A percentile compares a stretch with the other conserved stretches of the same genome.
Conservation (phyloP, 1,140 invertebrate genomes). For the Trichonephila inaurata region DNA sequence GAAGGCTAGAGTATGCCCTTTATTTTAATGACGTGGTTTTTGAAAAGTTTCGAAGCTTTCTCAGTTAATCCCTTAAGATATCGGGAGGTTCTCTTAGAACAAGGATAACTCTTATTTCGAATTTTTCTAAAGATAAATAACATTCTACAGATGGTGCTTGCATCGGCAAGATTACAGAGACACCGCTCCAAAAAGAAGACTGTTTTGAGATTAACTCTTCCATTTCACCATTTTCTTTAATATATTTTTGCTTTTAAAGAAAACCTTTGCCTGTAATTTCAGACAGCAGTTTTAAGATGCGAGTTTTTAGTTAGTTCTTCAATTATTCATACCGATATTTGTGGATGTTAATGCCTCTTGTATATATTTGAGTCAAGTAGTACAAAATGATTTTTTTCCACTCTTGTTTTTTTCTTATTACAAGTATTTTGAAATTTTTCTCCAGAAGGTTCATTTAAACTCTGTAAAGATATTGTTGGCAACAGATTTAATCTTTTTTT, state of each 20-base stretch:
- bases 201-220: conserved; percentile 1
- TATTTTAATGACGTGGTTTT: conserved; percentile 35
- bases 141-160: conserved; percentile 31
- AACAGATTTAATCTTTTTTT: too few relatives aligned
- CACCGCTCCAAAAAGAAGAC: conserved; percentile 7
- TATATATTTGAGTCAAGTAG: too few relatives aligned
- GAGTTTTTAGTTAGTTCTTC: neutral
- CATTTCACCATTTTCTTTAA: neutral
- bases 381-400: too few relatives aligned
- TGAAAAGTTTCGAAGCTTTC: conserved; percentile 17
- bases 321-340: too few relatives aligned
- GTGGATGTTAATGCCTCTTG: too few relatives aligned
- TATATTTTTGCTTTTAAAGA: neutral
- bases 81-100: neutral
- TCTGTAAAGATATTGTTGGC: too few relatives aligned
- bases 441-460: too few relatives aligned
- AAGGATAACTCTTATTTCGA: neutral
- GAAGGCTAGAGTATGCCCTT: neutral
- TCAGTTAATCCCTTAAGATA: conserved; percentile 20
- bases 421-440: too few relatives aligned
- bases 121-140: conserved; percentile 37
- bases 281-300: neutral
- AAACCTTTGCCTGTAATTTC: neutral
- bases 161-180: conserved; percentile 57
- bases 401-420: too few relatives aligned